Conservation (phyloP, 2,797 vertebrate species). For the Myiothlypis chrysogaster region DNA sequence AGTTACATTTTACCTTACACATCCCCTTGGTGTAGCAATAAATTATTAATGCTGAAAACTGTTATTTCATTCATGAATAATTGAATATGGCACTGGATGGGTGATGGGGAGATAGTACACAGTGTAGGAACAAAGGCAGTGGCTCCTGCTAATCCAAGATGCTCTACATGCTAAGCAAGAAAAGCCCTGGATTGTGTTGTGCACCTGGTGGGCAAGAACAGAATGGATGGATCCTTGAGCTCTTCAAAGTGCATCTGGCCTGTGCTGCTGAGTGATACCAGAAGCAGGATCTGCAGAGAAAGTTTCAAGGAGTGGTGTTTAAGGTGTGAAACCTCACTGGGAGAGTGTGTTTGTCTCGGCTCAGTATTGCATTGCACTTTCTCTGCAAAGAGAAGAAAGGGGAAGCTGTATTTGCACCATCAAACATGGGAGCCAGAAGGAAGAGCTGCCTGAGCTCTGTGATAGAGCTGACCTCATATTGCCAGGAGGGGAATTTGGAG, state of each 20-base stretch:
- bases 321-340: not conserved
- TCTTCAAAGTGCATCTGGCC: not conserved
- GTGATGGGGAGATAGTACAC: slow-evolving; percentile 34
- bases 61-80: slow-evolving; percentile 86
- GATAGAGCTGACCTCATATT: not conserved
- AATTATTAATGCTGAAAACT: slow-evolving; percentile 86
- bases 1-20: slow-evolving; percentile 77
- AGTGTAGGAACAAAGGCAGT: not conserved
- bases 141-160: not conserved
- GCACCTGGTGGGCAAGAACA: not conserved
- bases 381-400: not conserved
- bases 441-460: not conserved
- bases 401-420: not conserved
- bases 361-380: not conserved
- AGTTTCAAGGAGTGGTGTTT: not conserved
- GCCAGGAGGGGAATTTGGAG: not conserved
- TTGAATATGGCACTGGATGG: slow-evolving; percentile 73
- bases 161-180: not conserved
- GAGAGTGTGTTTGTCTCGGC: not conserved
- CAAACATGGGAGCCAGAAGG: not conserved
- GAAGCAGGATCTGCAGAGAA: not conserved
- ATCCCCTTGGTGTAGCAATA: slow-evolving; percentile 75
- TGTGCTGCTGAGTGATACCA: not conserved
- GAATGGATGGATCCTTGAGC: not conserved
- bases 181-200: not conserved